Evolutionary conservation across 2,888 invertebrate genomes (phyloP), one percentile per base, ranked within the genome.

Genomic region (Harpagoxenus sublaevis): DNA sequence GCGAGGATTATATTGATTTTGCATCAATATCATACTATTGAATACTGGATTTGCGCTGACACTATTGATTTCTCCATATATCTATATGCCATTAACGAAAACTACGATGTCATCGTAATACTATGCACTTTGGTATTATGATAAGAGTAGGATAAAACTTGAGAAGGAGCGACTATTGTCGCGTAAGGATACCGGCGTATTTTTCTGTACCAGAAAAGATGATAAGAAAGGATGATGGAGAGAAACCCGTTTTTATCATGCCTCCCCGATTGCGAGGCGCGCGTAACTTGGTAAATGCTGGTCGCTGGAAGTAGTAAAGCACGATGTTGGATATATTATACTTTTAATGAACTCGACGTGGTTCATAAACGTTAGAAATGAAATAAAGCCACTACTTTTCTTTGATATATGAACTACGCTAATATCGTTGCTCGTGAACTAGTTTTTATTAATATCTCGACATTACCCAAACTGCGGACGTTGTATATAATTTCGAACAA

Each of bases 321-420:
- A 79, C 48, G 73, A 81, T 81, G 79, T 45, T 39, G 79, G 73
- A 62, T 71, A 73, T 81, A 81, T 81, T 81, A 73, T 73, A 84
- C 78, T 79, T 84, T 84, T 78, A 78, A 84, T 84, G 78, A 84
- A 62, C 83, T 77, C 60, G 78, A 81, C 79, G 70, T 81, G 60
- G 71, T 81, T 81, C 79, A 71, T 81, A 81, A 81, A 81, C 60
- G 79, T 81, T 81, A 71, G 79, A 48, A 81, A 81, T 81, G 71
- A 81, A 81, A 81, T 71, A 81, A 60, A 71, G 79, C 71, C 39
- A 81, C 48, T 81, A 81, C 70, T 71, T 81, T 81, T 51, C 79
- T 60, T 60, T 81, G 71, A 81, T 81, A 71, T 60, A 71, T 71
- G 48, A 60, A 35, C 48, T 48, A 39, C 60, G 39, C 71, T 71